phyloP scores from a whole-genome alignment of 2,113 vertebrate genomes.

The Globicephala melas region DNA sequence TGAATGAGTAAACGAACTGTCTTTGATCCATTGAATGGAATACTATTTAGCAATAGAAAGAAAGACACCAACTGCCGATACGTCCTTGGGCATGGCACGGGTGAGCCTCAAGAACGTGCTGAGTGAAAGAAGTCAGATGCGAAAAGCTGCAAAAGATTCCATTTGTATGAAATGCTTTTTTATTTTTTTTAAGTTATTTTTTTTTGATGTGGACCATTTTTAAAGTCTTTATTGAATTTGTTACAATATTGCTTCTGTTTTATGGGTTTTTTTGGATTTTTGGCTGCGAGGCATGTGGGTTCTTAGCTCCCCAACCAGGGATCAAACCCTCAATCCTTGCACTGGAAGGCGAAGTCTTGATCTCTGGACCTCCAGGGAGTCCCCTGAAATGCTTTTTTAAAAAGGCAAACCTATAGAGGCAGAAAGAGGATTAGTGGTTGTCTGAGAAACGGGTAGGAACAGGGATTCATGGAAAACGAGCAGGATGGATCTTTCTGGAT shows the following conservation, averaged over 20 bases:
- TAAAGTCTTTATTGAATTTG: too few relatives aligned
- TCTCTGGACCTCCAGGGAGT: too few relatives aligned
- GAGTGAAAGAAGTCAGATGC: background rate
- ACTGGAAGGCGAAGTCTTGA: too few relatives aligned
- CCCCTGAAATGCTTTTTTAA: too few relatives aligned
- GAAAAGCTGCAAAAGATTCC: background rate
- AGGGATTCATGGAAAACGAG: too few relatives aligned
- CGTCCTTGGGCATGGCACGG: rapidly evolving
- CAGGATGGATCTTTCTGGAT: background rate
- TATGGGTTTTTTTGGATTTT: too few relatives aligned
- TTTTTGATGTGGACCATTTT: too few relatives aligned
- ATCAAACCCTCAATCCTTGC: too few relatives aligned
- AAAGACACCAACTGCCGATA: rapidly evolving
- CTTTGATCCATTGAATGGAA: background rate
- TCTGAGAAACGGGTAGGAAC: background rate
- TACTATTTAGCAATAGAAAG: background rate
- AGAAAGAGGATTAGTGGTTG: background rate
- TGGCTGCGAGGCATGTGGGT: too few relatives aligned
- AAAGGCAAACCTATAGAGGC: background rate
- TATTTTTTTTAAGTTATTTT: too few relatives aligned
- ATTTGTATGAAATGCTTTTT: background rate
- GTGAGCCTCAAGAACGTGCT: rapidly evolving
- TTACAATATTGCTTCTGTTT: too few relatives aligned
- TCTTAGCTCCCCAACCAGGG: too few relatives aligned
- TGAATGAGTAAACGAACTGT: background rate